Conservation (phyloP, 2,113 vertebrate species). For the Vombatus ursinus region DNA sequence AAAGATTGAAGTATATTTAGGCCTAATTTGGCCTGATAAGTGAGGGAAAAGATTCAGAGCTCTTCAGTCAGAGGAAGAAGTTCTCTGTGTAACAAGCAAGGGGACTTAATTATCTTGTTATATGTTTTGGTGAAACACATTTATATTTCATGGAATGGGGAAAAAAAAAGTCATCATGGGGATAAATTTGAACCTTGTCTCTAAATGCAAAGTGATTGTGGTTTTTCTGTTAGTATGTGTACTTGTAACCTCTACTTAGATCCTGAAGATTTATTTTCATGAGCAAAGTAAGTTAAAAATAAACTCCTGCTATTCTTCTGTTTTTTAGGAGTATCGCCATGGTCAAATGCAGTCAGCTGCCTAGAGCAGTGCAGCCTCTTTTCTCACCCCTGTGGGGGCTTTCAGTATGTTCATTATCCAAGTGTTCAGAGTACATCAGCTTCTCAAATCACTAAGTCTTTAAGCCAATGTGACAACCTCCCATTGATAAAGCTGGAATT, state of each 20-base stretch:
- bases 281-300: constrained; percentile 42
- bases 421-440: constrained; percentile 55
- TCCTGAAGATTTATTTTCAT: constrained; percentile 52
- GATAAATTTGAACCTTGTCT: constrained; percentile 68
- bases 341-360: constrained; percentile 18
- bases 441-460: constrained; percentile 56
- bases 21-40: constrained; percentile 61
- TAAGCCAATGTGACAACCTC: constrained; percentile 56
- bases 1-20: constrained; percentile 66
- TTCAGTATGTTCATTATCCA: constrained; percentile 55
- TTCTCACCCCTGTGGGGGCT: constrained; percentile 2
- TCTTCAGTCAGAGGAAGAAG: constrained; percentile 63
- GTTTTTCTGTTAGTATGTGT: constrained; percentile 48
- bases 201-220: constrained; percentile 51
- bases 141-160: constrained; percentile 36
- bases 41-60: constrained; percentile 64
- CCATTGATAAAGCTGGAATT: constrained; percentile 46
- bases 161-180: constrained; percentile 39
- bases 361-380: constrained; percentile 14
- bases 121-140: constrained; percentile 43
- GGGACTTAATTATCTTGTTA: not conserved
- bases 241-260: constrained; percentile 59
- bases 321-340: constrained; percentile 47
- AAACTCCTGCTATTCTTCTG: constrained; percentile 43
- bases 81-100: constrained; percentile 57